phyloP scores from a whole-genome alignment of 1,140 invertebrate genomes.

The Eciton burchellii region DNA sequence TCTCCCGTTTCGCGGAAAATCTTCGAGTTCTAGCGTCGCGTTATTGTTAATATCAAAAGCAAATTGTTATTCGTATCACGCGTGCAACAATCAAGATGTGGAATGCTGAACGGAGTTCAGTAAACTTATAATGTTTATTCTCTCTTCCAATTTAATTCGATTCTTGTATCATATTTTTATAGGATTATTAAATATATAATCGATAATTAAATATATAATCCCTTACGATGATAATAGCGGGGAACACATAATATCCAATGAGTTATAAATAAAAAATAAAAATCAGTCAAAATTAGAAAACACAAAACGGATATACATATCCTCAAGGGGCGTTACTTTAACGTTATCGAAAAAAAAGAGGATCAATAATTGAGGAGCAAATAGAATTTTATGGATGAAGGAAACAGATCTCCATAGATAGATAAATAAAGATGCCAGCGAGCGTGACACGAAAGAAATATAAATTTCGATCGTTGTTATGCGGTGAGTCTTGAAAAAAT shows the following conservation, averaged over 20 bases:
- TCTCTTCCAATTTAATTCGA: neutral
- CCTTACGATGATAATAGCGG: neutral
- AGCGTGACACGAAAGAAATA: neutral
- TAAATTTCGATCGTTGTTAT: conserved; percentile 19
- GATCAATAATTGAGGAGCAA: neutral
- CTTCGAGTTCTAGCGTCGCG: neutral
- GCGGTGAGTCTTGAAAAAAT: conserved; percentile 27
- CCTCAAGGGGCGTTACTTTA: neutral
- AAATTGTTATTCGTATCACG: neutral
- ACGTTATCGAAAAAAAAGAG: neutral
- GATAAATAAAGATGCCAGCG: conserved; percentile 26
- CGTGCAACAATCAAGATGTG: neutral
- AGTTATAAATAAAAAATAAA: conserved; percentile 47
- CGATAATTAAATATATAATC: neutral
- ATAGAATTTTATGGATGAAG: neutral
- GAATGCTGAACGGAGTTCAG: neutral
- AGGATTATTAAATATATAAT: neutral
- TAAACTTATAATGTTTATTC: neutral
- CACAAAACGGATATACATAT: neutral
- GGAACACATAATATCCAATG: conserved; percentile 51
- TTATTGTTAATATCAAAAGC: conserved; percentile 29
- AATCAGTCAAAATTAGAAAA: neutral
- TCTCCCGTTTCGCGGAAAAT: conserved; percentile 61
- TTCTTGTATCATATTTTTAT: neutral
- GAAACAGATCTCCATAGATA: neutral